Evolutionary conservation across 2,888 invertebrate species (phyloP).

Genomic region (Callyntrura sp.): DNA sequence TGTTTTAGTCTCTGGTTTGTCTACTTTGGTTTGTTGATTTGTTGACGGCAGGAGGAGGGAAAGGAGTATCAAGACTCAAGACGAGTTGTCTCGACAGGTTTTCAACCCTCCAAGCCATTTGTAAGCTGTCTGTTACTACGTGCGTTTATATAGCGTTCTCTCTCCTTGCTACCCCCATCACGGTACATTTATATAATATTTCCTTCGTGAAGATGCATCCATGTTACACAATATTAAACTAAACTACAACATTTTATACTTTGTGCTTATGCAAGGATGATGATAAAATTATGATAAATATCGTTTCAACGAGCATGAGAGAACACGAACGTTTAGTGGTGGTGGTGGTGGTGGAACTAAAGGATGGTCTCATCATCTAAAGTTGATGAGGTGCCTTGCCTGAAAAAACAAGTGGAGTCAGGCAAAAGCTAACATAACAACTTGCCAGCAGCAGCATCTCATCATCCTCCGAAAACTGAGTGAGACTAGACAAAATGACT

Average conservation of each 20-base stretch:
- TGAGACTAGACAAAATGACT: slow-evolving; percentile 40
- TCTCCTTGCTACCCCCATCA: neutral
- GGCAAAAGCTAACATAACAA: slow-evolving; percentile 19
- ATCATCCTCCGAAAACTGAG: slow-evolving; percentile 36
- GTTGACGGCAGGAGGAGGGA: slow-evolving; percentile 58
- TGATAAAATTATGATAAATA: slow-evolving; percentile 50
- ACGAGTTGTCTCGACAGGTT: slow-evolving; percentile 65
- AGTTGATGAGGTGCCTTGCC: slow-evolving; percentile 58
- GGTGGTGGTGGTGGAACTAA: slow-evolving; percentile 1
- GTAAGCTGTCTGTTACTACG: slow-evolving; percentile 39
- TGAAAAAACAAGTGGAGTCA: slow-evolving; percentile 1
- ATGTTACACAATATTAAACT: neutral
- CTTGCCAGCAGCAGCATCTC: slow-evolving; percentile 32
- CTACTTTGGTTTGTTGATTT: slow-evolving; percentile 51
- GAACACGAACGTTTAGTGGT: slow-evolving; percentile 37
- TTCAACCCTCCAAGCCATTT: slow-evolving; percentile 46
- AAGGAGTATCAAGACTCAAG: slow-evolving; percentile 51
- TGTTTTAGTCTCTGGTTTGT: slow-evolving; percentile 53
- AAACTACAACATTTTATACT: slow-evolving; percentile 8
- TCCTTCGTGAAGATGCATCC: neutral
- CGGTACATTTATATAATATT: neutral
- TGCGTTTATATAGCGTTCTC: slow-evolving; percentile 31
- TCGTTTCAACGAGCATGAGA: slow-evolving; percentile 50
- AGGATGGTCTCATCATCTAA: slow-evolving; percentile 29
- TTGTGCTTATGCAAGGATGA: slow-evolving; percentile 1